Evolutionary conservation across 1,140 invertebrate genomes (phyloP), one percentile per base, ranked within the genome.

Genomic region (Drosophila pseudoobscura): DNA sequence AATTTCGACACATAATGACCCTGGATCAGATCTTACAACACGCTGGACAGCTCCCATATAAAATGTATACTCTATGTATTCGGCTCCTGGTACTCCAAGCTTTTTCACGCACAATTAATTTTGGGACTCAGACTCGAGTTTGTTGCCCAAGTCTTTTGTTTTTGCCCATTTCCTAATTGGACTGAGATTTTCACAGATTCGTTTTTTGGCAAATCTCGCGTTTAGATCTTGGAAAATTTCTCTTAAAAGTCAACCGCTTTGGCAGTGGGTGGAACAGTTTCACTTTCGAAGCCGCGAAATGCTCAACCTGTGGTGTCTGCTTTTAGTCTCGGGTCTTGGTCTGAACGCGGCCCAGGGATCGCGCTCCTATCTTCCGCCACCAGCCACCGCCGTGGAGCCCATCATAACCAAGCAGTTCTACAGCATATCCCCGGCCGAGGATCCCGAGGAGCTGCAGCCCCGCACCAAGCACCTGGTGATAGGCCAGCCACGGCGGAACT

Each of bases 401-500:
- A 55, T 91, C 1, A 72, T 91, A 17, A 85, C 76, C 7, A 91
- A 91, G 39, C 80, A 91, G 15, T 91, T 91, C 56, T 91, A 80
- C 15, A 70, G 64, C 26, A 50, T 91, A 1, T 80, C 90, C 0
- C 75, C 91, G 0, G 87, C 90, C 0, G 91, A 91, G 52, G 90
- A 91, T 53, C 46, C 55, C n/a, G 76, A 89, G n/a, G 70, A 76
- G 0, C 29, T 49, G 31, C 69, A 80, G 54, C 64, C 61, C 1
- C 49, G 64, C n/a, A 73, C 26, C 22, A 91, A 75, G 52, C 90
- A 91, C 47, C 54, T 91, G 17, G 44, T 91, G 0, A 79, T 91
- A 6, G 90, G 90, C 17, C 93, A 94, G 1, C 54, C 95, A 44
- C 94, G 95, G 83, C 95, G 96, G 72, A 95, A 96, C 91, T 96